A percentile compares a stretch with the other conserved stretches of the same genome.
phyloP scores from a whole-genome alignment of 2,113 vertebrate species.

The Pardalotus punctatus region DNA sequence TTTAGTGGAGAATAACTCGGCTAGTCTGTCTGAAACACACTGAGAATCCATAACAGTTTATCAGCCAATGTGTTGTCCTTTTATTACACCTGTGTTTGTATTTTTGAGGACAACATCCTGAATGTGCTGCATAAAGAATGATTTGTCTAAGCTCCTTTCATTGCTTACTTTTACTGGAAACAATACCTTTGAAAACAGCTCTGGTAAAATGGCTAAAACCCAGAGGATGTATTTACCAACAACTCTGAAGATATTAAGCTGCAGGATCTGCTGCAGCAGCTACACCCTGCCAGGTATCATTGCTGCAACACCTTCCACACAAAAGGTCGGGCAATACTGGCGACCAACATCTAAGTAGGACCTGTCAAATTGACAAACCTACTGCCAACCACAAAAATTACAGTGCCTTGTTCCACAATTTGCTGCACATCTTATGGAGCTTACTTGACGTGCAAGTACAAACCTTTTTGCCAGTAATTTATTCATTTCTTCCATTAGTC shows the following conservation, averaged over 20 bases:
- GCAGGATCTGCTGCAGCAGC: background rate
- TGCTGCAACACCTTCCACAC: background rate
- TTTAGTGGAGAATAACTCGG: background rate
- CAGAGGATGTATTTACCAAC: background rate
- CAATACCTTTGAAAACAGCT: background rate
- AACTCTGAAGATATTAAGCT: background rate
- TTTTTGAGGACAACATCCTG: background rate
- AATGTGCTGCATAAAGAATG: background rate
- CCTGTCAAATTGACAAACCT: background rate
- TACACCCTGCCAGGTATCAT: background rate
- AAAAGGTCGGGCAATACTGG: background rate
- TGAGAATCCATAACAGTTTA: background rate
- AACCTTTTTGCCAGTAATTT: slow-evolving; percentile 97
- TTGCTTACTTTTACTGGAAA: background rate
- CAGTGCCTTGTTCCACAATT: background rate
- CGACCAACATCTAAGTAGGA: background rate
- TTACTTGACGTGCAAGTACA: background rate
- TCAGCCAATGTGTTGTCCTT: background rate
- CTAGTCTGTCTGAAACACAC: background rate
- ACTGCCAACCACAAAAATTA: background rate
- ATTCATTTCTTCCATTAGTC: slow-evolving; percentile 99
- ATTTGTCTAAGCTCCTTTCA: background rate
- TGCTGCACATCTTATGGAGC: background rate
- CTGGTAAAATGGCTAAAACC: background rate
- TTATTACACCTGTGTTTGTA: background rate